phyloP scores from a whole-genome alignment of 2,113 vertebrate species.

The Silurus meridionalis region DNA sequence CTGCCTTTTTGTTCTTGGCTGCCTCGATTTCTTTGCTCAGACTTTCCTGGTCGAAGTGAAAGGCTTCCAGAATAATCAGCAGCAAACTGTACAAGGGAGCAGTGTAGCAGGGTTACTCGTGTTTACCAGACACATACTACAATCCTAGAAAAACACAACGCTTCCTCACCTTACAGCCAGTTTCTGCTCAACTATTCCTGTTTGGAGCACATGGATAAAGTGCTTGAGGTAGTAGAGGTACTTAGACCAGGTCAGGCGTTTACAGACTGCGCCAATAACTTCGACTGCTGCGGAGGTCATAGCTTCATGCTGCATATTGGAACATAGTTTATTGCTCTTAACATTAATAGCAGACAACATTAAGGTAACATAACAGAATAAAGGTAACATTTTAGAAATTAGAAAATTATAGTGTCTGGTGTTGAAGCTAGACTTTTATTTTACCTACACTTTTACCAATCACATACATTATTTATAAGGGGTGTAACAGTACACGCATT shows the following conservation, averaged over 20 bases:
- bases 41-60: constrained; percentile 89
- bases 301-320: constrained; percentile 80
- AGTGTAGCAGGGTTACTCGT: constrained; percentile 5
- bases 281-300: constrained; percentile 88
- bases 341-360: constrained; percentile 31
- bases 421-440: not conserved
- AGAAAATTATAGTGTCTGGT: no score
- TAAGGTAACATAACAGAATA: not conserved
- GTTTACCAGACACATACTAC: not conserved
- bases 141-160: not conserved
- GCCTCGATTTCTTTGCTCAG: constrained; percentile 84
- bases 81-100: constrained; percentile 77
- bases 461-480: not conserved
- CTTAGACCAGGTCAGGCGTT: constrained; percentile 86
- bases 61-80: constrained; percentile 88
- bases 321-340: not conserved
- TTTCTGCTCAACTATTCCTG: constrained; percentile 81
- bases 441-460: not conserved
- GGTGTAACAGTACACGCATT: no score
- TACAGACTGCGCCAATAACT: constrained; percentile 86
- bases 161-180: constrained; percentile 82
- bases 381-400: not conserved
- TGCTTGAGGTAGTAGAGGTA: constrained; percentile 91
- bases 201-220: constrained; percentile 88
- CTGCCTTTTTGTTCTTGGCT: constrained; percentile 68